These are phyloP conservation scores for Andrena trimmerana DNA, from an alignment of 2,888 invertebrate genomes.

Conservation along the genomic window DNA sequence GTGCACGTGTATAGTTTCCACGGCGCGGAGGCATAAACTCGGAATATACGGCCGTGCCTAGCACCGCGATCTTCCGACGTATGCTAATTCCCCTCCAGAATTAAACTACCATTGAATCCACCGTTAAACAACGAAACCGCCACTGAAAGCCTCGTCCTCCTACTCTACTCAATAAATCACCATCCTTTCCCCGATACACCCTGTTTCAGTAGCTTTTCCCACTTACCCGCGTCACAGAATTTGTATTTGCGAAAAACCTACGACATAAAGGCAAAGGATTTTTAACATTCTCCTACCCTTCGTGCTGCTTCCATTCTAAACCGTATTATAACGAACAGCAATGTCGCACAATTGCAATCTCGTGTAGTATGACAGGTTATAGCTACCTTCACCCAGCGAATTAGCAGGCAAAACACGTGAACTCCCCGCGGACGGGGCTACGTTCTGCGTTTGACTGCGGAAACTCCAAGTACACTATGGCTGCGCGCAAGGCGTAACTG, in stretches of 20 bases:
- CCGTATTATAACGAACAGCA: neutral
- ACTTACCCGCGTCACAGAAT: too few species aligned
- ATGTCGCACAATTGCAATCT: neutral
- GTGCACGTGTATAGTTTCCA: slow-evolving; percentile 28
- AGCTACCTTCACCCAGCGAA: neutral
- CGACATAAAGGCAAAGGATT: too few species aligned
- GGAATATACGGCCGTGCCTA: slow-evolving; percentile 34
- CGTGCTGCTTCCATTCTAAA: too few species aligned
- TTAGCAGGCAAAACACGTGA: slow-evolving; percentile 14
- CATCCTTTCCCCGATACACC: too few species aligned
- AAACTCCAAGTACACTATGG: slow-evolving; percentile 10
- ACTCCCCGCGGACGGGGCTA: neutral
- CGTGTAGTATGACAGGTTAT: neutral
- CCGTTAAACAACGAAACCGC: slow-evolving; percentile 18
- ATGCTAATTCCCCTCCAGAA: slow-evolving; percentile 44
- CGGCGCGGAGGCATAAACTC: slow-evolving; percentile 34
- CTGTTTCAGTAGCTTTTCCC: too few species aligned
- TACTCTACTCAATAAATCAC: too few species aligned
- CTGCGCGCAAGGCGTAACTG: neutral
- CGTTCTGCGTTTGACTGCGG: slow-evolving; percentile 23
- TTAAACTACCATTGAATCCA: slow-evolving; percentile 18
- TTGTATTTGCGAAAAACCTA: too few species aligned
- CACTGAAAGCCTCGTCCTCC: neutral
- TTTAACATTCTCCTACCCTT: too few species aligned
- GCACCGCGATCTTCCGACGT: slow-evolving; percentile 39